These are phyloP conservation scores for Catharus fuscescens DNA, from an alignment of 2,113 vertebrate species.

Conservation along the genomic window DNA sequence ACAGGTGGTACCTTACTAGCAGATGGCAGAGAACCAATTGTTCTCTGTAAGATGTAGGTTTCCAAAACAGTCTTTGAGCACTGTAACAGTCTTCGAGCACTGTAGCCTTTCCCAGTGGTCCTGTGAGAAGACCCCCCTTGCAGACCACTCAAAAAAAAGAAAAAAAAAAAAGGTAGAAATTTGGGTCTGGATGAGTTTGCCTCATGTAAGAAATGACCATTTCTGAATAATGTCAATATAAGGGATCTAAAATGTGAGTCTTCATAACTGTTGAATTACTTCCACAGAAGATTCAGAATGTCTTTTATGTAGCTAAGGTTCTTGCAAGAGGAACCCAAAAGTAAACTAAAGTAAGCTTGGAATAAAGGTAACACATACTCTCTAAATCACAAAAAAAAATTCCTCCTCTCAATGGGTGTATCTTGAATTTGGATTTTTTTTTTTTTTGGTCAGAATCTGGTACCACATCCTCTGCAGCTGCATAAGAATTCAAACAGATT, in stretches of 20 bases:
- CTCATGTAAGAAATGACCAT: neutral
- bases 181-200: neutral
- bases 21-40: neutral
- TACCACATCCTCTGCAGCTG: constrained; percentile 59
- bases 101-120: neutral
- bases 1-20: too few species aligned
- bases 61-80: neutral
- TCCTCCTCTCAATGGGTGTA: neutral
- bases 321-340: neutral
- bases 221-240: neutral
- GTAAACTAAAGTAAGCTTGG: neutral
- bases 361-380: neutral
- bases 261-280: neutral
- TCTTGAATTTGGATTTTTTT: neutral
- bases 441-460: neutral
- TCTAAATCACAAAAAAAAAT: neutral
- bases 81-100: neutral
- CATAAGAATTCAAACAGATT: neutral
- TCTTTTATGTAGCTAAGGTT: neutral
- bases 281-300: neutral
- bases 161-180: neutral
- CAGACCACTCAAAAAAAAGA: neutral
- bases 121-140: neutral
- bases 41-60: fast-evolving
- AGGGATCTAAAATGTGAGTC: neutral